Percentiles rank a stretch among this genome's conserved stretches.
Evolutionary conservation across 2,888 invertebrate species (phyloP).

Genomic region (Aporophyla nigra): DNA sequence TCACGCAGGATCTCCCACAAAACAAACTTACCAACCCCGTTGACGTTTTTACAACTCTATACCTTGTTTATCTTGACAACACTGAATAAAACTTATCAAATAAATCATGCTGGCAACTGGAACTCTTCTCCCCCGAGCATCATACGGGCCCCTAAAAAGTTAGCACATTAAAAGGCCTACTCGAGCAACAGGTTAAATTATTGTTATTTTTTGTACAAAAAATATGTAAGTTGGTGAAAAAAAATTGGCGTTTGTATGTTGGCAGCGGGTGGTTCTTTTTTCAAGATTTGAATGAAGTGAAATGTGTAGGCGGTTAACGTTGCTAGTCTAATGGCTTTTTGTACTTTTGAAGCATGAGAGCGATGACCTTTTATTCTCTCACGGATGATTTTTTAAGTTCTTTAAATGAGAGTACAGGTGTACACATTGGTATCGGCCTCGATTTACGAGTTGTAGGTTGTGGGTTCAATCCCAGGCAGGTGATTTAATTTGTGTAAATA

Average conservation of each 20-base stretch:
- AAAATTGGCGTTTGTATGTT: slow-evolving; percentile 38
- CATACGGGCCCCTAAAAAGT: slow-evolving; percentile 57
- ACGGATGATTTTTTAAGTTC: slow-evolving; percentile 8
- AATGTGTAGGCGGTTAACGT: slow-evolving; percentile 31
- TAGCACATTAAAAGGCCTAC: slow-evolving; percentile 60
- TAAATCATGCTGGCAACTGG: slow-evolving; percentile 50
- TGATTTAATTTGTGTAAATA: too few species aligned
- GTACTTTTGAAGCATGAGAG: slow-evolving; percentile 18
- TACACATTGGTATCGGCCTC: too few species aligned
- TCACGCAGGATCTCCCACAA: slow-evolving; percentile 2
- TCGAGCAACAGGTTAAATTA: slow-evolving; percentile 66
- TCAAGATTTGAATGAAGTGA: slow-evolving; percentile 24
- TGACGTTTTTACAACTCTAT: slow-evolving; percentile 54
- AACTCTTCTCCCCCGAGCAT: slow-evolving; percentile 47
- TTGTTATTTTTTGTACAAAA: slow-evolving; percentile 17
- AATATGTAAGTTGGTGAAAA: slow-evolving; percentile 17
- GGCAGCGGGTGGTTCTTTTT: slow-evolving; percentile 28
- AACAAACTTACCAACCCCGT: slow-evolving; percentile 32
- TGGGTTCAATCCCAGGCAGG: too few species aligned
- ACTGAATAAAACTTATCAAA: slow-evolving; percentile 56
- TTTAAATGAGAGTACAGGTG: too few species aligned
- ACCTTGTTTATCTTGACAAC: slow-evolving; percentile 47
- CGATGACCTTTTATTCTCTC: slow-evolving; percentile 14
- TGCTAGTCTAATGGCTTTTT: slow-evolving; percentile 37
- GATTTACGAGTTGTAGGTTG: too few species aligned